These are phyloP conservation scores for Sthenelais limicola DNA, from an alignment of 2,888 invertebrate genomes.

Conservation along the genomic window DNA sequence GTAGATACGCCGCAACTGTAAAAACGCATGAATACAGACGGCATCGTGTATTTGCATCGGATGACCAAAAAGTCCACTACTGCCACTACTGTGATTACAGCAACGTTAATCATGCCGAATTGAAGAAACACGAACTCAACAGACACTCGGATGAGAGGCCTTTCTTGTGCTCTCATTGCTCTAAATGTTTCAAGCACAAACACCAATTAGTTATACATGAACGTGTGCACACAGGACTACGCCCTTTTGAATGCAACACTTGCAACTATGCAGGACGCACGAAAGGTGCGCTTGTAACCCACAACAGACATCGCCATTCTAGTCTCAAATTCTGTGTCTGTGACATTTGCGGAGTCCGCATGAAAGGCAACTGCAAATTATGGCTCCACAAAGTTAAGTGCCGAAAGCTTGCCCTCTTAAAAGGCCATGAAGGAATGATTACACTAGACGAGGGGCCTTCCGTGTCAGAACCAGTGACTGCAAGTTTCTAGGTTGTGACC, in stretches of 20 bases:
- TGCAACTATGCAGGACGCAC: slow-evolving; percentile 16
- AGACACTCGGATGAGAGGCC: slow-evolving; percentile 23
- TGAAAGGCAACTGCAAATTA: not conserved
- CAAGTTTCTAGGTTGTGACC: too few species aligned
- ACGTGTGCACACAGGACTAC: not conserved
- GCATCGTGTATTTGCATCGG: not conserved
- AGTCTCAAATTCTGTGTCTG: not conserved
- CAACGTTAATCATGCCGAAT: slow-evolving; percentile 3
- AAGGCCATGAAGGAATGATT: too few species aligned
- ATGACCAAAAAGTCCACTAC: slow-evolving; percentile 4
- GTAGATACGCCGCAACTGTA: slow-evolving; percentile 7
- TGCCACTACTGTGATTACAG: slow-evolving; percentile 35
- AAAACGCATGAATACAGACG: slow-evolving; percentile 7
- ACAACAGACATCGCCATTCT: not conserved
- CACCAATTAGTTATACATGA: slow-evolving; percentile 12
- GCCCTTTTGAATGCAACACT: not conserved
- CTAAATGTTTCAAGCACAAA: slow-evolving; percentile 7
- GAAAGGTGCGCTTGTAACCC: not conserved
- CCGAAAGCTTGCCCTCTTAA: too few species aligned
- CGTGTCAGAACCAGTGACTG: too few species aligned
- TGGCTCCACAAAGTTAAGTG: slow-evolving; percentile 6
- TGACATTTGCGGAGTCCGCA: slow-evolving; percentile 11
- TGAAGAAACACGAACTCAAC: slow-evolving; percentile 4
- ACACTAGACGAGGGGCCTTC: too few species aligned
- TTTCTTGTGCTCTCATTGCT: slow-evolving; percentile 23